phyloP scores from a whole-genome alignment of 2,888 invertebrate genomes.

The Deilephila porcellus region DNA sequence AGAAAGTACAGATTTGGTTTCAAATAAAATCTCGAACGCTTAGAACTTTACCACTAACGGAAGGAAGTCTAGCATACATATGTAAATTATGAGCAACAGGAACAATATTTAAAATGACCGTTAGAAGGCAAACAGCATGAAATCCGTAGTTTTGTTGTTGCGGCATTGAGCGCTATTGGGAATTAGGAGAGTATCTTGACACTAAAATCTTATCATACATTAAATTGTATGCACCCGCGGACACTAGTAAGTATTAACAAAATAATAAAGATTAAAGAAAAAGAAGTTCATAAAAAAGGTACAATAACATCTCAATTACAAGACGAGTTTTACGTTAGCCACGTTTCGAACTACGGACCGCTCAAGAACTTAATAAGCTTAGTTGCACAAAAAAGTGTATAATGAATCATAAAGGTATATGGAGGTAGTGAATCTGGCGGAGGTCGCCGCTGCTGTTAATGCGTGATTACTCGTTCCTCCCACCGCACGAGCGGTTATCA shows the following conservation, averaged over 20 bases:
- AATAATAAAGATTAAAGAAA: slow-evolving; percentile 31
- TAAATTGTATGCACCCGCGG: slow-evolving; percentile 14
- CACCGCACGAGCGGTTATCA: slow-evolving; percentile 71
- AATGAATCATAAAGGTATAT: slow-evolving; percentile 63
- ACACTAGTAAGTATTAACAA: slow-evolving; percentile 13
- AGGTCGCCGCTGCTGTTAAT: slow-evolving; percentile 65
- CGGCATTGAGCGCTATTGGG: slow-evolving; percentile 8
- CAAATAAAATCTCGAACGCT: background rate
- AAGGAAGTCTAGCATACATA: slow-evolving; percentile 7
- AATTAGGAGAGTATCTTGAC: slow-evolving; percentile 18
- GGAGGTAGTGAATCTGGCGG: slow-evolving; percentile 63
- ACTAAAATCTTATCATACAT: slow-evolving; percentile 27
- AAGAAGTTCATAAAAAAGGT: slow-evolving; percentile 37
- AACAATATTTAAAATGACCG: slow-evolving; percentile 6
- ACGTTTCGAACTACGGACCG: slow-evolving; percentile 38
- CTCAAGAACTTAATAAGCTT: slow-evolving; percentile 49
- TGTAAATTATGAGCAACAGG: background rate
- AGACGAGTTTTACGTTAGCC: slow-evolving; percentile 41
- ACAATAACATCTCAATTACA: slow-evolving; percentile 56
- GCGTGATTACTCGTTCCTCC: slow-evolving; percentile 80
- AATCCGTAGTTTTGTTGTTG: background rate
- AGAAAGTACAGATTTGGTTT: no score
- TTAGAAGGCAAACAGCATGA: slow-evolving; percentile 4
- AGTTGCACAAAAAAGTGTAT: slow-evolving; percentile 55
- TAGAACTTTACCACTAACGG: background rate